Percentiles rank a stretch among this genome's conserved stretches.
phyloP scores from a whole-genome alignment of 2,888 invertebrate species.

The Chaetogeoica ovagalla region DNA sequence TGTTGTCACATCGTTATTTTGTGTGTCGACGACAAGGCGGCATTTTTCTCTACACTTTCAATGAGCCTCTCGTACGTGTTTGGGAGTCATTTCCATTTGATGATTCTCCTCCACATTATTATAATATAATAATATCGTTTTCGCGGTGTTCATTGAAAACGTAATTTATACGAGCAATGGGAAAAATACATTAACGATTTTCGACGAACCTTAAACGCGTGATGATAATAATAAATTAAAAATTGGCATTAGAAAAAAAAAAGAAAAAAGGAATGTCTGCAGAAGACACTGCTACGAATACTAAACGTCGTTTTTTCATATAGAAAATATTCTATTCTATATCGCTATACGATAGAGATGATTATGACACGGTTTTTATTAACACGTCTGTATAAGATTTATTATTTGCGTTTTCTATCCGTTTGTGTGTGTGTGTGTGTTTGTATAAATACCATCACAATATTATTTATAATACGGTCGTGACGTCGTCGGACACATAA shows the following conservation, averaged over 20 bases:
- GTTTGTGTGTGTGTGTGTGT: no score
- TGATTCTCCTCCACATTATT: no score
- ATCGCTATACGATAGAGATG: no score
- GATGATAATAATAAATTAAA: slow-evolving; percentile 30
- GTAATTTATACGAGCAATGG: not conserved
- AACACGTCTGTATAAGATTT: not conserved
- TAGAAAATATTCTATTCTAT: no score
- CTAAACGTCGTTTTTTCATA: not conserved
- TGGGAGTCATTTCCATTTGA: slow-evolving; percentile 15
- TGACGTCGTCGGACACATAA: not conserved
- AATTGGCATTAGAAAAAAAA: not conserved
- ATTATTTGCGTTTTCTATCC: slow-evolving; percentile 7
- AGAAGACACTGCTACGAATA: slow-evolving; percentile 7
- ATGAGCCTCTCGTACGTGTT: slow-evolving; percentile 32
- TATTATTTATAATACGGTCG: not conserved
- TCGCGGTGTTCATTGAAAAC: slow-evolving; percentile 3
- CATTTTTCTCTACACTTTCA: not conserved
- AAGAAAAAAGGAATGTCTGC: not conserved
- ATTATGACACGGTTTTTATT: no score
- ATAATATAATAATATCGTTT: not conserved
- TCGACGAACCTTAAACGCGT: slow-evolving; percentile 23
- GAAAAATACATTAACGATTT: slow-evolving; percentile 23
- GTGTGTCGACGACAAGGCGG: not conserved
- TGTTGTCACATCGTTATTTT: not conserved
- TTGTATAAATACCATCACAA: not conserved